Base-by-base conservation (phyloP, 2,113 vertebrate species). In the Perca fluviatilis region DNA sequence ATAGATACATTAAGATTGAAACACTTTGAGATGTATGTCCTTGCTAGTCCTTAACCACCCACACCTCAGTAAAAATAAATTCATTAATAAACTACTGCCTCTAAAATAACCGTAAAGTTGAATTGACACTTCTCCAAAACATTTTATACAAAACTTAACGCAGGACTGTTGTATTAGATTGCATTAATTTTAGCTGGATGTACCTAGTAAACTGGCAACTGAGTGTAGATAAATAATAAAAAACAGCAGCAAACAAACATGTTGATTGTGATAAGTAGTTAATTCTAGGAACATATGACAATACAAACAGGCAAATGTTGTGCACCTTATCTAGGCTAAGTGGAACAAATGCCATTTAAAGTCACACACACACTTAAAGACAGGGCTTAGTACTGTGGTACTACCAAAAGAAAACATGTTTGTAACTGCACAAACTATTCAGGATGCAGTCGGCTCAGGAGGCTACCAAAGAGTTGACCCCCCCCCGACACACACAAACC, bases 361-460 rank as follows among this genome's bases (percentile, higher is more conserved):
- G 25, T 6, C 15, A 16, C 30, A 6, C 60, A 40, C 50, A 70
- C 54, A 75, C 77, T 67, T 83, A 75, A 67, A 80, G 46, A 58
- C 30, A 13, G 46, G 49, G 53, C 49, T 83, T 62, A 89, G 82
- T 5, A 12, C 54, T 30, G 30, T n/a, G 60, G 27, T 46, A 63
- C 53, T 19, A n/a, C 2, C 30, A 36, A 76, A 69, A 61, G 56
- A 76, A 83, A 83, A 84, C 60, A 71, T 36, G 71, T 60, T 82
- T 70, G 19, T 23, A 47, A 74, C 71, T 49, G 69, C 53, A 67
- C 54, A 57, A 57, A 67, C 53, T 79, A 61, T 47, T 74, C 12
- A 3, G 58, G 51, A 74, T 75, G 74, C 77, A 63, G 61, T 36
- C 18, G 7, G 72, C 80, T 86, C 82, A 79, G 53, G 51, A 83